Base-by-base conservation (phyloP, 23 tunicate genomes). In the Styela clava region DNA sequence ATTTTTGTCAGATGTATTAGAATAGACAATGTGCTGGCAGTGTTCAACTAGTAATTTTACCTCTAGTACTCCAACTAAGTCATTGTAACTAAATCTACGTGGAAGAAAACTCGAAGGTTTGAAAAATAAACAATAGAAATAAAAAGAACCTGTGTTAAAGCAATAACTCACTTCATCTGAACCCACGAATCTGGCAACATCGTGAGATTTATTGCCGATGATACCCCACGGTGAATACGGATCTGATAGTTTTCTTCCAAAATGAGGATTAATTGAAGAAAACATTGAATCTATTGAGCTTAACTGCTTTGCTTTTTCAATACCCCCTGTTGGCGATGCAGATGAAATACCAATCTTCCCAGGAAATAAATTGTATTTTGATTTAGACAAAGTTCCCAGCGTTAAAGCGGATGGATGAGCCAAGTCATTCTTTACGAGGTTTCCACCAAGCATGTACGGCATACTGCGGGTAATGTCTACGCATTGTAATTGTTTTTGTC, bases 121-220 rank as follows among this genome's bases (percentile, higher is more conserved):
- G n/a, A n/a, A n/a, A n/a, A n/a, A n/a, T n/a, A n/a, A n/a, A n/a
- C n/a, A n/a, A n/a, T n/a, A n/a, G n/a, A n/a, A n/a, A n/a, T n/a
- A n/a, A n/a, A n/a, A n/a, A n/a, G n/a, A n/a, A n/a, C n/a, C n/a
- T n/a, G n/a, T n/a, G 7, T 65, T 27, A 65, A 29, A 25, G 71
- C 30, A 67, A n/a, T n/a, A n/a, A 67, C 71, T 67, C 71, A 67
- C 71, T 0, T 67, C 71, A 67, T 67, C 71, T 29, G 71, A 67
- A 1, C 30, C 31, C 12, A 29, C 71, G 24, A 67, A 67, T 0
- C 31, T 24, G 16, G 23, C 31, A n/a, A n/a, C n/a, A 29, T 67
- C 71, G 2, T 67, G 71, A 1, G 71, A 19, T 27, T 29, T 29
- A 27, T 67, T 29, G 22, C 71, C 31, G 2, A 67, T 16, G n/a